Percentiles rank a stretch among this genome's conserved stretches.
These are phyloP conservation scores for Subacronicta megacephala DNA, from an alignment of 2,888 invertebrate genomes.

Conservation along the genomic window DNA sequence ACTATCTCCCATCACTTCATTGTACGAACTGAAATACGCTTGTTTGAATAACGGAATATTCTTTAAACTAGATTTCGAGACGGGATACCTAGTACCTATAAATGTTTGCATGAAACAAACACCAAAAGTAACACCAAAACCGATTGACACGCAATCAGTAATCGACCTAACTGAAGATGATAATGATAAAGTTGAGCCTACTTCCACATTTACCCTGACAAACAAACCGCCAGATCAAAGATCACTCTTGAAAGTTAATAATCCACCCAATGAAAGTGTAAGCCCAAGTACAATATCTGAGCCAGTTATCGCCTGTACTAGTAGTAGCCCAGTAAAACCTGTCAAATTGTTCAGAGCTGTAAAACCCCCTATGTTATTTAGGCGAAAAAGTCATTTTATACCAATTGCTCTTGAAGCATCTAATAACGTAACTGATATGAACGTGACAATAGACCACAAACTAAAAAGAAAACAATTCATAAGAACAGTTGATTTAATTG, in stretches of 20 bases:
- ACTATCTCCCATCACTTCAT: conserved; percentile 65
- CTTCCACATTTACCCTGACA: not conserved
- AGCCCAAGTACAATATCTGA: not conserved
- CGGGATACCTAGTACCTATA: conserved; percentile 70
- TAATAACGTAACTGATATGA: not conserved
- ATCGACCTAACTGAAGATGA: conserved; percentile 79
- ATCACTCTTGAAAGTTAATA: conserved; percentile 31
- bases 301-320: not conserved
- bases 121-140: not conserved
- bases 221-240: conserved; percentile 5
- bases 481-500: conserved; percentile 1
- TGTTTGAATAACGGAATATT: conserved; percentile 70
- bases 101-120: conserved; percentile 74
- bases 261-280: not conserved
- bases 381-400: conserved; percentile 4
- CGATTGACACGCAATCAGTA: conserved; percentile 45
- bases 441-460: not conserved
- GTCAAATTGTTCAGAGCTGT: conserved; percentile 42
- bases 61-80: conserved; percentile 75
- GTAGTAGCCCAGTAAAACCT: conserved; percentile 31
- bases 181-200: conserved; percentile 13
- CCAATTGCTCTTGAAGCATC: not conserved
- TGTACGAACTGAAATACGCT: conserved; percentile 74
- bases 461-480: conserved; percentile 28
- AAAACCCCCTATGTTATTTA: conserved; percentile 28